These are phyloP conservation scores for Mohoua ochrocephala DNA, from an alignment of 2,113 vertebrate genomes.

Conservation along the genomic window DNA sequence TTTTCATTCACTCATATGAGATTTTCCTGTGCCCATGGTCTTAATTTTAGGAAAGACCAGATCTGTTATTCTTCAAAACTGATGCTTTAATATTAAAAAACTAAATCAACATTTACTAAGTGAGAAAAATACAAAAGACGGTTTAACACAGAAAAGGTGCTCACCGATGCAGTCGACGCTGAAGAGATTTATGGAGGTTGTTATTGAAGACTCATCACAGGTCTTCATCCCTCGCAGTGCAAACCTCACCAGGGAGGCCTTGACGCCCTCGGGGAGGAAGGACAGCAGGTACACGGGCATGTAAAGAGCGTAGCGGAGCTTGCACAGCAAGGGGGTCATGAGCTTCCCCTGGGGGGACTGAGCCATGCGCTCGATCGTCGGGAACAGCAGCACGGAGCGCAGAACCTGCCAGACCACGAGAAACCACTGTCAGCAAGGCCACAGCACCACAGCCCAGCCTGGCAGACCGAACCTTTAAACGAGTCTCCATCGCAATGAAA, in stretches of 20 bases:
- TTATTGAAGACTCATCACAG: constrained; percentile 62
- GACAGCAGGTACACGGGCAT: constrained; percentile 81
- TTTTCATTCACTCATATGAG: background rate
- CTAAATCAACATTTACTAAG: background rate
- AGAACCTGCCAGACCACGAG: constrained; percentile 69
- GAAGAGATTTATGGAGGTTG: constrained; percentile 71
- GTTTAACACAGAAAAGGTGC: background rate
- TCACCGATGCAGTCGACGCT: constrained; percentile 86
- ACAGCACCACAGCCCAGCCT: background rate
- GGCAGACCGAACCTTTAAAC: rapidly evolving
- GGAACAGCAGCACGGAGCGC: constrained; percentile 88
- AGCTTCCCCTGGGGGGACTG: constrained; percentile 84
- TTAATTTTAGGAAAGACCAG: background rate
- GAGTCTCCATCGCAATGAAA: background rate
- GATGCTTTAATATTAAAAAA: background rate
- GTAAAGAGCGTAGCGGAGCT: constrained; percentile 83
- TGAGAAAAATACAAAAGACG: background rate
- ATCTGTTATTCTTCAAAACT: background rate
- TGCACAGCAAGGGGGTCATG: constrained; percentile 86
- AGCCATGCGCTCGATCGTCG: constrained; percentile 92
- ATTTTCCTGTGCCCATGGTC: background rate
- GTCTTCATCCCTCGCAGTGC: constrained; percentile 54
- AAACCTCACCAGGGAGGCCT: constrained; percentile 71
- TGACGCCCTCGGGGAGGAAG: constrained; percentile 80
- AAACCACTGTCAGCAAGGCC: background rate